Base-by-base conservation (phyloP, 2,888 invertebrate species). In the Antheraea assamensis region DNA sequence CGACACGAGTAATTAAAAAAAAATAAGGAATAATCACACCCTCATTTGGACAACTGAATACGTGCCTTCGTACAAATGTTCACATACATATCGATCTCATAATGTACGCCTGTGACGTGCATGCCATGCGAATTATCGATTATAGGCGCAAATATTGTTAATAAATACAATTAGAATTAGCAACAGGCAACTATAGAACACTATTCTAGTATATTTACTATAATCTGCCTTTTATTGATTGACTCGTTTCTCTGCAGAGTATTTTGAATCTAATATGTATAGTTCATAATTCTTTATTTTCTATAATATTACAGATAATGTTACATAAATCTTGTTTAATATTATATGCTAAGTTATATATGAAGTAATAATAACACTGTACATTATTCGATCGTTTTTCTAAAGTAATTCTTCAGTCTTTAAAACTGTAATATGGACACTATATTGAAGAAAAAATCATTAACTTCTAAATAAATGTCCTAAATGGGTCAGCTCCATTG, bases 121-220 rank as follows among this genome's bases (percentile, higher is more conserved):
- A 55, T 68, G 17, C 52, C 74, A 74, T 68, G 35, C 27, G 68
- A 71, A 74, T 71, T 74, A 71, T 74, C 66, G 74, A 74, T 74
- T 71, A 31, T 66, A 42, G 49, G 42, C 19, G 21, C 58, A 70
- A 55, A 58, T 70, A 42, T 52, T 49, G 15, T 21, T 70, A 35
- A 58, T 73, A 70, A 68, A 73, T 35, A 27, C 42, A 42, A n/a
- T 58, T 58, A 73, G 70, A 73, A 73, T 58, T 71, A 71, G 58
- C 68, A 30, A 30, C 1, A 31, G 49, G 68, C 52, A 52, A 31
- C 64, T 13, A 10, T 21, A 21, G 17, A 30, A 27, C 10, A 31
- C 27, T 27, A 61, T 27, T 61, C 21, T 24, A 24, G 24, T 49
- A 7, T 7, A 5, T 21, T 55, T 7, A 1, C n/a, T n/a, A 3